Base-by-base conservation (phyloP, 1,140 invertebrate genomes). In the Brachionus koreanus region DNA sequence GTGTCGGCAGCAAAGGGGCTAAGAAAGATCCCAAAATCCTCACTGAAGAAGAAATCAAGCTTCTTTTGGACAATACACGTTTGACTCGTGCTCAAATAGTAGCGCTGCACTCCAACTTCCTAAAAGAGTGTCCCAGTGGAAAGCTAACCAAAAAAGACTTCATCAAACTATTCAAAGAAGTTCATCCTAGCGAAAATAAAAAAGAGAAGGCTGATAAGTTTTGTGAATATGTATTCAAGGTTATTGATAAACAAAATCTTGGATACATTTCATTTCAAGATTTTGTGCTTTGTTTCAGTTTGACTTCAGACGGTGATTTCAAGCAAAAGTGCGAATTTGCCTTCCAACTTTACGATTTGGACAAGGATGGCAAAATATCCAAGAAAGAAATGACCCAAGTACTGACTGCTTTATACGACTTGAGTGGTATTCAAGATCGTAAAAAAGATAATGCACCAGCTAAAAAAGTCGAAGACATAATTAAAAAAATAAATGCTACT, bases 331-430 rank as follows among this genome's bases (percentile, higher is more conserved):
- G 57, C 37, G 63, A 82, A 12, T 69, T 82, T 23, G 79, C 79
- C 19, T 82, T 82, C 33, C 25, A 72, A 16, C 33, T 82, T 35
- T 82, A 82, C 29, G 79, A 82, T 42, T 67, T 82, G 29, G 63
- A 82, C 39, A 82, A 82, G 37, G 63, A 82, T 69, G 79, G 79
- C 23, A 67, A 67, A 67, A 69, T 82, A 39, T 65, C 57, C 25
- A 82, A 82, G 25, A 82, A 82, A 69, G 79, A 82, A 57, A 82
- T 82, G 79, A 67, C 79, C 37, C 39, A 72, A 49, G 63, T 82
- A 2, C 52, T 82, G 23, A 82, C 79, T 67, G 79, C 79, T 67
- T 35, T 82, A 6, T 82, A 82, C 35, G 79, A 82, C 39, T 82
- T 82, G 39, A 82, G 57, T 23, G 79, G 79, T 1, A 69, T 82